phyloP scores from a whole-genome alignment of 2,888 invertebrate species.

The Erpobdella octoculata region DNA sequence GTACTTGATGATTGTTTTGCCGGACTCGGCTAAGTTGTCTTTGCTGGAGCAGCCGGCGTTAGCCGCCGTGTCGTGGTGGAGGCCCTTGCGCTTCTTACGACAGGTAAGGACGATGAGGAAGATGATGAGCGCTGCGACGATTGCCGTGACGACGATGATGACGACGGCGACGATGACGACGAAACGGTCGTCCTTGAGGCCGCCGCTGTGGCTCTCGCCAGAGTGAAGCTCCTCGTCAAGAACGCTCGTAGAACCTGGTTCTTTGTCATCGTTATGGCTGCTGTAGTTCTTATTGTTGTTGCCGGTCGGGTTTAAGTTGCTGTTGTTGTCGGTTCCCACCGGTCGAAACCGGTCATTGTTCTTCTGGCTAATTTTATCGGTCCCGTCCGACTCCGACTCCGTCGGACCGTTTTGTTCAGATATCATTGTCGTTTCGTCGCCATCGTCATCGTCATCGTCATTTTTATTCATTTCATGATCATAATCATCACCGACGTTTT shows the following conservation, averaged over 20 bases:
- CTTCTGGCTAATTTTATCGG: no score
- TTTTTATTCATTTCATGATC: neutral
- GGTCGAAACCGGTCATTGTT: no score
- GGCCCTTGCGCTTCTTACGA: neutral
- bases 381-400: no score
- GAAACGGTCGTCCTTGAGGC: neutral
- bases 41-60: neutral
- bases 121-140: slow-evolving; percentile 23
- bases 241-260: neutral
- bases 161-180: slow-evolving; percentile 12
- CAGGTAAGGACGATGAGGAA: slow-evolving; percentile 22
- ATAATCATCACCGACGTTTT: slow-evolving; percentile 4
- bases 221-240: neutral
- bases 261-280: neutral
- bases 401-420: no score
- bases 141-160: slow-evolving; percentile 22
- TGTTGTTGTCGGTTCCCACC: slow-evolving; percentile 4
- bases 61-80: neutral
- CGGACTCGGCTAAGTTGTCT: neutral
- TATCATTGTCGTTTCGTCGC: no score
- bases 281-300: neutral
- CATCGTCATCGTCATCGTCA: neutral
- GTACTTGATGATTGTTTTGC: slow-evolving; percentile 30
- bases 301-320: neutral
- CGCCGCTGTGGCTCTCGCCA: neutral